These are phyloP conservation scores for Hapalemur alaotrensis DNA, from an alignment of 2,797 vertebrate genomes.

Conservation along the genomic window DNA sequence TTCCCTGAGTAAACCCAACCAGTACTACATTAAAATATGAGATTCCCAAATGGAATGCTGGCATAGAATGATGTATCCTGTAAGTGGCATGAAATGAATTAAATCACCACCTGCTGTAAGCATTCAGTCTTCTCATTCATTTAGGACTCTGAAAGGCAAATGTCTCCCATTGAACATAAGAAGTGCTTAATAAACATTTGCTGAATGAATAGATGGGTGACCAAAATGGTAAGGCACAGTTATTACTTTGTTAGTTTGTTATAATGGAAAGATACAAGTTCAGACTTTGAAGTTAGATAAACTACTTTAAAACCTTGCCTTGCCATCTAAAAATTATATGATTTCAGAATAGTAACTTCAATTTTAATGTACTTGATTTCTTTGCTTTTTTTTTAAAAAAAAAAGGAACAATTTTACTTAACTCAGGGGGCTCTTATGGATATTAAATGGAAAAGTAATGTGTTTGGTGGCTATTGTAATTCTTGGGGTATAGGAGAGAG, in stretches of 20 bases:
- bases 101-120: neutral
- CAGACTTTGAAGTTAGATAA: neutral
- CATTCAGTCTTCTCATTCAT: neutral
- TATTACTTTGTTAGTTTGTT: neutral
- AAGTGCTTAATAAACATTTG: neutral
- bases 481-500: neutral
- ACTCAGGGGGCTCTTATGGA: neutral
- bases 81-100: neutral
- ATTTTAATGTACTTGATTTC: neutral
- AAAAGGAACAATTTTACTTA: neutral
- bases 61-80: neutral
- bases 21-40: neutral
- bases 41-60: neutral
- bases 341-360: conserved; percentile 12
- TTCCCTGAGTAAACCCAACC: neutral
- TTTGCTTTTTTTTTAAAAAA: neutral
- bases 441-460: neutral
- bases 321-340: neutral
- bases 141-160: neutral
- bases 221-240: neutral
- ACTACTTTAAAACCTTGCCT: neutral
- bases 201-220: neutral
- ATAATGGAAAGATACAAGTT: neutral
- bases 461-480: neutral
- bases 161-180: neutral